A percentile compares a stretch with the other conserved stretches of the same genome.
These are phyloP conservation scores for Mythimna albipuncta DNA, from an alignment of 2,888 invertebrate species.

Conservation along the genomic window DNA sequence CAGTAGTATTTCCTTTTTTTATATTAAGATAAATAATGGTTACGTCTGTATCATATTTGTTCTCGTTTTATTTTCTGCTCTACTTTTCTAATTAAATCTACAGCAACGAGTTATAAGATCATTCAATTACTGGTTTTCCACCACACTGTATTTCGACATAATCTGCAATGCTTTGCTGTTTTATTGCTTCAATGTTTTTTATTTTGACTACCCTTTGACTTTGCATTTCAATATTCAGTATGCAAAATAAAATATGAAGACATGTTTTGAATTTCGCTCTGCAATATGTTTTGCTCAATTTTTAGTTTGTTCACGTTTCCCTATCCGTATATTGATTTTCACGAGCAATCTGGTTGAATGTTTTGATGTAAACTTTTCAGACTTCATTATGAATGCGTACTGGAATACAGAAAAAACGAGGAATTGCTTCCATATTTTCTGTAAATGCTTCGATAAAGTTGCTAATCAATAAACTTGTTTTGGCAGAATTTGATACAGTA, in stretches of 20 bases:
- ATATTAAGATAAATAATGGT: too few relatives aligned
- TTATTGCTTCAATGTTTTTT: neutral
- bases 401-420: too few relatives aligned
- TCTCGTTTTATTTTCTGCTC: conserved; percentile 19
- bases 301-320: conserved; percentile 18
- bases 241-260: conserved; percentile 2
- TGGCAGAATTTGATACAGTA: neutral
- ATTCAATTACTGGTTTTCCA: conserved; percentile 35
- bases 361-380: neutral
- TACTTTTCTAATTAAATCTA: conserved; percentile 32
- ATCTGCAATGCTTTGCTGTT: neutral
- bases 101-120: conserved; percentile 16
- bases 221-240: conserved; percentile 20
- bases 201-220: conserved; percentile 14
- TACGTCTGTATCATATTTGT: neutral
- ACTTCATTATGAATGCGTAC: neutral
- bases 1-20: neutral
- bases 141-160: neutral
- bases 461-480: neutral
- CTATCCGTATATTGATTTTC: conserved; percentile 26
- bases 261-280: conserved; percentile 9
- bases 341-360: conserved; percentile 5
- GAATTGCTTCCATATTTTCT: neutral
- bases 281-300: conserved; percentile 11
- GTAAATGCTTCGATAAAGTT: neutral